Evolutionary conservation across 2,888 invertebrate genomes (phyloP), one percentile per base, ranked within the genome.

Genomic region (Trichopoda pennipes): DNA sequence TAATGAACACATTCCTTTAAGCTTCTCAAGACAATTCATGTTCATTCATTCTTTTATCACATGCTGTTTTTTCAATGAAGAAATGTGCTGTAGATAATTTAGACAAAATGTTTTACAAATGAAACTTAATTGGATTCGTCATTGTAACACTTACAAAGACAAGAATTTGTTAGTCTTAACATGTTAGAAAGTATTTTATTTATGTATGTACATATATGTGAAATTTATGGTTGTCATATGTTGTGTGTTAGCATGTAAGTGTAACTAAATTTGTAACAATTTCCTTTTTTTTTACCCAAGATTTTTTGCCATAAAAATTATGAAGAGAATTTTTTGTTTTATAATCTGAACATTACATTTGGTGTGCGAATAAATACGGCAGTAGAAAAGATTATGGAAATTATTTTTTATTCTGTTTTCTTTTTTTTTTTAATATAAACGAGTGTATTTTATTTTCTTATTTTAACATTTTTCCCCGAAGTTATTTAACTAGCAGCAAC

Each of bases 71-170:
- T 47, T 35, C 12, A 19, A 32, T 61, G 17, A 49, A 73, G 21
- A 63, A 2, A 76, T 73, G 19, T 76, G 32, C 64, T 73, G 70
- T 60, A 66, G 61, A 78, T 80, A 81, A 83, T 83, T 83, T 84
- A 80, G 78, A 84, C 83, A 78, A 80, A 81, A 84, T 81, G 84
- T 79, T 85, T 76, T 83, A 83, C 85, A 85, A 85, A 83, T 84
- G 79, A 77, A 76, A 80, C 68, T 70, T 80, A 83, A 81, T 85
- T 81, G 77, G 81, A 77, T 73, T 63, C 63, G 56, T 69, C 73
- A 77, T 63, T 77, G 66, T 76, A 66, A 51, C 44, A 73, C 49
- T n/a, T 28, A 35, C 17, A 73, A 55, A 56, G 3, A 28, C 64
- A 55, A 53, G 14, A 56, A 64, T 38, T 49, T 16, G 1, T 23